Percentiles rank a stretch among this genome's conserved stretches.
Evolutionary conservation across 2,113 vertebrate genomes (phyloP).

Genomic region (Limanda limanda): DNA sequence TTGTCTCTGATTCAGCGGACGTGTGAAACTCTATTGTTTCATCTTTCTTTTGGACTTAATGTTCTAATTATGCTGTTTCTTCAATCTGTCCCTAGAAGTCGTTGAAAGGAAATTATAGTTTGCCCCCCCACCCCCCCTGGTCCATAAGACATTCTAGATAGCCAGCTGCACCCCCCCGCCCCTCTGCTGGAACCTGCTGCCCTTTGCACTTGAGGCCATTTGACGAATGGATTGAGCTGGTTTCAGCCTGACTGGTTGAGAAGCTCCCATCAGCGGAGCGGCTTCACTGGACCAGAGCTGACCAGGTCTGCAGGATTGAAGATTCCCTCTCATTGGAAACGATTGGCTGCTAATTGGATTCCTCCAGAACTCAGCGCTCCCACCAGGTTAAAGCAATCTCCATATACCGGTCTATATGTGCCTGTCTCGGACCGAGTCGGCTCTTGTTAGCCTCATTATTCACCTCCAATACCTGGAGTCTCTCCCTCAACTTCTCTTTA

Average conservation of each 20-base stretch:
- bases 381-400: constrained; percentile 22
- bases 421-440: constrained; percentile 22
- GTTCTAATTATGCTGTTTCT: constrained; percentile 39
- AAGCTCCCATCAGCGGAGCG: not conserved
- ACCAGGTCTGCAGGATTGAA: constrained; percentile 50
- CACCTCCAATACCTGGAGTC: constrained; percentile 9
- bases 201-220: too few species aligned
- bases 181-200: too few species aligned
- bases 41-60: constrained; percentile 45
- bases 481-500: constrained; percentile 1
- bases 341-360: constrained; percentile 62
- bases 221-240: not conserved
- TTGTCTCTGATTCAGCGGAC: too few species aligned
- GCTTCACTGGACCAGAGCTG: constrained; percentile 40
- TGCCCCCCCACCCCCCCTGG: too few species aligned
- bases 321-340: constrained; percentile 55
- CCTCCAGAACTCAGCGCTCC: constrained; percentile 11
- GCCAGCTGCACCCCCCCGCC: too few species aligned
- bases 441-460: constrained; percentile 44
- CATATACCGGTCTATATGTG: not conserved
- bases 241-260: constrained; percentile 50
- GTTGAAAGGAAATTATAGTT: not conserved
- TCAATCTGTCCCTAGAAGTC: not conserved
- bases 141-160: not conserved
- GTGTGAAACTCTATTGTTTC: constrained; percentile 14